phyloP scores from a whole-genome alignment of 2,113 vertebrate species.

The Dicaeum eximium region DNA sequence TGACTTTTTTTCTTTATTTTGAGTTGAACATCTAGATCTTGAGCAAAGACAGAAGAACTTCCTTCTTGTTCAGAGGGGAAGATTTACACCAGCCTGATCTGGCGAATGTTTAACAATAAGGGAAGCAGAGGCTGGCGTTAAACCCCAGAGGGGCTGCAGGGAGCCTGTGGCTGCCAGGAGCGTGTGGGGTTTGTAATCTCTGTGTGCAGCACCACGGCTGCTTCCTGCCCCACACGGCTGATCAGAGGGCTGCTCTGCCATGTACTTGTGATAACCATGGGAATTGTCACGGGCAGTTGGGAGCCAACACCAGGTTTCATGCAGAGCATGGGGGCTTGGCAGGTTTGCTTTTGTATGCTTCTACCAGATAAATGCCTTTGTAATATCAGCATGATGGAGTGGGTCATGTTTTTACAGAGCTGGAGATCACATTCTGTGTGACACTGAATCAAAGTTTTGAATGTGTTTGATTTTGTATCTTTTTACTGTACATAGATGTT shows the following conservation, averaged over 20 bases:
- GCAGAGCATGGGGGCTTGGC: neutral
- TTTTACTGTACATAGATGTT: neutral
- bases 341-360: neutral
- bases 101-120: fast-evolving
- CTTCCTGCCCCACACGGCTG: neutral
- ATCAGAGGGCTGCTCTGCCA: neutral
- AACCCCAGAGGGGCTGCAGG: neutral
- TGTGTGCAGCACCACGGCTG: fast-evolving
- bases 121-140: neutral
- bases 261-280: neutral
- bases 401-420: neutral
- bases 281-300: neutral
- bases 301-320: neutral
- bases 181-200: neutral
- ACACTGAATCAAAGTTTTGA: neutral
- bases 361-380: neutral
- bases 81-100: neutral
- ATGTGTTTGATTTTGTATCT: neutral
- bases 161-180: neutral
- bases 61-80: neutral
- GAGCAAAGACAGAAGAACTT: neutral
- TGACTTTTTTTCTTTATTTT: neutral
- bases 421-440: neutral
- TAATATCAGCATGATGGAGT: neutral
- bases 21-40: neutral